Conservation (phyloP, 2,888 invertebrate species). For the Amphiduros pacificus region DNA sequence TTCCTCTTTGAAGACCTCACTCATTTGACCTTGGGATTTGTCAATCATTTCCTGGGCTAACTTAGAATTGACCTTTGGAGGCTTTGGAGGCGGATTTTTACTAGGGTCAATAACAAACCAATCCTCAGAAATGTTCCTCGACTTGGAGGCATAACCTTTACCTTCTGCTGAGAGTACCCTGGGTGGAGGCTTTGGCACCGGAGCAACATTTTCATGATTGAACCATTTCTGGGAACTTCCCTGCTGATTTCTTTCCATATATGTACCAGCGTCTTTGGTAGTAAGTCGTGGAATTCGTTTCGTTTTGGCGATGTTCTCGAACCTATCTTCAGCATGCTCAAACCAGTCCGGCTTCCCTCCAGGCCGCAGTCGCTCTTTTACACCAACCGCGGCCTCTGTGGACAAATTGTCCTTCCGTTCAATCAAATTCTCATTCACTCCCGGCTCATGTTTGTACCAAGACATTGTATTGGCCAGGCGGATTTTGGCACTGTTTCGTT, state of each 20-base stretch:
- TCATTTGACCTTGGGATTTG: too few relatives aligned
- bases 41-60: too few relatives aligned
- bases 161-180: not conserved
- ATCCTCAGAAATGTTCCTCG: not conserved
- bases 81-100: not conserved
- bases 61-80: too few relatives aligned
- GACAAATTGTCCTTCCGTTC: not conserved
- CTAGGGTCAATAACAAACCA: not conserved
- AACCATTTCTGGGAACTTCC: not conserved
- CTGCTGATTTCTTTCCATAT: not conserved
- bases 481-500: not conserved
- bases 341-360: not conserved
- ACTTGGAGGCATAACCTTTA: not conserved
- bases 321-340: too few relatives aligned
- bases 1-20: too few relatives aligned
- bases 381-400: not conserved
- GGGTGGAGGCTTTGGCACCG: not conserved
- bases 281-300: not conserved
- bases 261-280: not conserved
- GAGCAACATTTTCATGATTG: not conserved
- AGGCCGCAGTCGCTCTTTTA: not conserved
- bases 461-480: not conserved
- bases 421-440: not conserved
- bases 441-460: slow-evolving; percentile 1
- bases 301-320: too few relatives aligned